Evolutionary conservation across 1,140 invertebrate genomes (phyloP).

Genomic region (Penaeus chinensis): DNA sequence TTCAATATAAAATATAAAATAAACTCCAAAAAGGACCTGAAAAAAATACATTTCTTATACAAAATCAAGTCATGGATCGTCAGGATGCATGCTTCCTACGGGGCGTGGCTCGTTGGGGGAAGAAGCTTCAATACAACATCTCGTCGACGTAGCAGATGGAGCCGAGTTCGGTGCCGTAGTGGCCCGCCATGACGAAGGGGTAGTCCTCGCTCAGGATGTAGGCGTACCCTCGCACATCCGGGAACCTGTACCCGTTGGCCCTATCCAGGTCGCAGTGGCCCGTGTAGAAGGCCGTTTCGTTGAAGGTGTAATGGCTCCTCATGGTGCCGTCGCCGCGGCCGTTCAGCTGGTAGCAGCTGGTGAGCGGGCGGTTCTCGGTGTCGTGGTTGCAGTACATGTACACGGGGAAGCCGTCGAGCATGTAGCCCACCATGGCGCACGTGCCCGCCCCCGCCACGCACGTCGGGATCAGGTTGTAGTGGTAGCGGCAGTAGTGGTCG

Average conservation of each 20-base stretch:
- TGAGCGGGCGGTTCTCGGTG: neutral
- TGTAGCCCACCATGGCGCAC: slow-evolving; percentile 31
- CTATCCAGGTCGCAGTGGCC: slow-evolving; percentile 25
- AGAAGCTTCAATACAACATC: neutral
- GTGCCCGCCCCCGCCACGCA: slow-evolving; percentile 6
- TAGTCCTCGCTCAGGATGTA: slow-evolving; percentile 7
- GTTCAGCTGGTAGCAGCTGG: slow-evolving; percentile 26
- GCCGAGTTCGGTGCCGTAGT: slow-evolving; percentile 11
- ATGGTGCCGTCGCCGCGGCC: slow-evolving; percentile 17
- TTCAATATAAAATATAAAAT: too few relatives aligned
- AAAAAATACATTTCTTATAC: too few relatives aligned
- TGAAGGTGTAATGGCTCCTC: slow-evolving; percentile 5
- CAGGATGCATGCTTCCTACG: neutral
- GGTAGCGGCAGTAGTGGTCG: slow-evolving; percentile 6
- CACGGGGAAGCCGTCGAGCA: slow-evolving; percentile 33
- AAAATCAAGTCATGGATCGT: neutral
- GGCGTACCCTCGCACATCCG: slow-evolving; percentile 10
- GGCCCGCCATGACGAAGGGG: slow-evolving; percentile 3
- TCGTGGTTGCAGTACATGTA: slow-evolving; percentile 30
- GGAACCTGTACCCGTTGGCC: slow-evolving; percentile 42
- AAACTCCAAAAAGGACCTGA: too few relatives aligned
- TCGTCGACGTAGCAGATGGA: neutral
- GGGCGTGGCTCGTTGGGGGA: neutral
- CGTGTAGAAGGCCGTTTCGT: neutral
- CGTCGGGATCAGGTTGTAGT: slow-evolving; percentile 29